Conservation (phyloP, 2,113 vertebrate species). For the Lagopus leucura region DNA sequence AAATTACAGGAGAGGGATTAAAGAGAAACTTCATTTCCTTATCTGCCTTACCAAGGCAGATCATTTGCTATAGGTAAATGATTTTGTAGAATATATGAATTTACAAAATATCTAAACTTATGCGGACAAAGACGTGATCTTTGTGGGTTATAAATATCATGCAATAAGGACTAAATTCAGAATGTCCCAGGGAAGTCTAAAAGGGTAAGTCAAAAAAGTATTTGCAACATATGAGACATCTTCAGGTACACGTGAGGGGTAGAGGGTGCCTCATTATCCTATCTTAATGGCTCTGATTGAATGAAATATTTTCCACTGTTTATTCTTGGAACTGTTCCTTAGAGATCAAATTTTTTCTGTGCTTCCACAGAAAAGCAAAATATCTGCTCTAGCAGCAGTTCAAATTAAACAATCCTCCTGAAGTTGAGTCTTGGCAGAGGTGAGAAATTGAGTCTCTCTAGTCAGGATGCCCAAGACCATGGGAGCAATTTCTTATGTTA, state of each 20-base stretch:
- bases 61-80: neutral
- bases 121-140: neutral
- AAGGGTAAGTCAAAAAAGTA: neutral
- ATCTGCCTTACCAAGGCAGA: neutral
- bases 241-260: neutral
- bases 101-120: neutral
- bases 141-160: neutral
- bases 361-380: neutral
- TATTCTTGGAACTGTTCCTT: neutral
- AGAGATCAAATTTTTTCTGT: neutral
- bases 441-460: neutral
- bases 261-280: neutral
- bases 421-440: neutral
- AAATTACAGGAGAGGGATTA: neutral
- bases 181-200: neutral
- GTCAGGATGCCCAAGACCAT: neutral
- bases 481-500: neutral
- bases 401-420: neutral
- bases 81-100: neutral
- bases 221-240: neutral
- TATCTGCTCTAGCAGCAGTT: neutral
- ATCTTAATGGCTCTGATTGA: neutral
- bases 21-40: neutral
- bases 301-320: neutral
- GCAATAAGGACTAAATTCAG: neutral